Conservation (phyloP, 2,888 invertebrate species). For the Hecatera dysodea region DNA sequence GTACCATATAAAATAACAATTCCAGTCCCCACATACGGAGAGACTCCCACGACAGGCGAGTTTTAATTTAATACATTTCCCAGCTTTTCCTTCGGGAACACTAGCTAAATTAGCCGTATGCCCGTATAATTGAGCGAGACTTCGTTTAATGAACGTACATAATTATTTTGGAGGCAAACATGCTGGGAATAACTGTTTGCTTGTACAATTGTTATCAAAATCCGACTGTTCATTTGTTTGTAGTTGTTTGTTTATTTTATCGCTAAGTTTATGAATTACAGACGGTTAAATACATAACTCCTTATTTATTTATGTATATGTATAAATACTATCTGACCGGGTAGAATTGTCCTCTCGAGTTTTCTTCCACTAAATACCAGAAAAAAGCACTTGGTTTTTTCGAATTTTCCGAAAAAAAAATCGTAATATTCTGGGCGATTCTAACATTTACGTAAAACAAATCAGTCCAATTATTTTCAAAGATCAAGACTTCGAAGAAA, state of each 20-base stretch:
- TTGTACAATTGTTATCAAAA: slow-evolving; percentile 3
- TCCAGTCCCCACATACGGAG: neutral
- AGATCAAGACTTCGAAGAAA: too few relatives aligned
- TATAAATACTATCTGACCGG: too few relatives aligned
- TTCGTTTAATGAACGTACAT: slow-evolving; percentile 12
- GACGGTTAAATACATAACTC: neutral
- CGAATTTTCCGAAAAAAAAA: too few relatives aligned
- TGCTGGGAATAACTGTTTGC: slow-evolving; percentile 7
- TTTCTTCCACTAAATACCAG: too few relatives aligned
- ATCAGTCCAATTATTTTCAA: too few relatives aligned
- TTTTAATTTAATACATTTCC: slow-evolving; percentile 16
- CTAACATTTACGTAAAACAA: too few relatives aligned
- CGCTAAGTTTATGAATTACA: neutral
- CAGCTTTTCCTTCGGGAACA: slow-evolving; percentile 18
- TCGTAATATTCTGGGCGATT: too few relatives aligned
- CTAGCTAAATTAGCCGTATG: slow-evolving; percentile 7
- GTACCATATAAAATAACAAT: neutral
- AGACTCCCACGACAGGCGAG: neutral
- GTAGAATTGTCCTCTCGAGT: too few relatives aligned
- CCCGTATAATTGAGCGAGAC: neutral
- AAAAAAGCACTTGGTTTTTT: too few relatives aligned
- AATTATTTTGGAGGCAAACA: slow-evolving; percentile 19
- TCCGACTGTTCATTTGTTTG: neutral
- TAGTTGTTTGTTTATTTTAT: neutral
- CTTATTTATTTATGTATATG: neutral